Percentiles rank a stretch among this genome's conserved stretches.
Conservation (phyloP, 2,113 vertebrate genomes). For the Pogonocichla stellata region DNA sequence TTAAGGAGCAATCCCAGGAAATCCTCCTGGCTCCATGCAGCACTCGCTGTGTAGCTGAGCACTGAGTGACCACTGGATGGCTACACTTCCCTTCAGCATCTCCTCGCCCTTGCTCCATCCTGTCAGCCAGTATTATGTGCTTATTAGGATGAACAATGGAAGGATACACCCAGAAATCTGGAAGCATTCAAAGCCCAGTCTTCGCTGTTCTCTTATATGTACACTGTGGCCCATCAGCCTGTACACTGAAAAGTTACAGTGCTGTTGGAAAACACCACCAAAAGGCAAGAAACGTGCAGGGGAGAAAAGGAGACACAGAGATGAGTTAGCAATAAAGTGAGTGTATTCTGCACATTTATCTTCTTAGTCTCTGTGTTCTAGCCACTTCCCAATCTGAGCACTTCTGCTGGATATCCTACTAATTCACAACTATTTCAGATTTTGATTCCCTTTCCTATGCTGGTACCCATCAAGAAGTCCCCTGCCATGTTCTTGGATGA, state of each 20-base stretch:
- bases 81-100: slow-evolving; percentile 52
- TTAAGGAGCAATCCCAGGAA: background rate
- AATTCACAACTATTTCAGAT: background rate
- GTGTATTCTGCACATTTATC: slow-evolving; percentile 1
- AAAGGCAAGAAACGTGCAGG: background rate
- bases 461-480: background rate
- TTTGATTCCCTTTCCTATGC: background rate
- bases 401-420: background rate
- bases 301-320: background rate
- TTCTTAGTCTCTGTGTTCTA: background rate
- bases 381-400: background rate
- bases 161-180: slow-evolving; percentile 47
- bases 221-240: background rate
- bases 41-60: background rate
- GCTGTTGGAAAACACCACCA: slow-evolving; percentile 11
- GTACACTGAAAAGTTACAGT: background rate
- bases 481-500: background rate
- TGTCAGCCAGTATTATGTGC: background rate
- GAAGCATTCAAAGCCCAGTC: slow-evolving; percentile 18
- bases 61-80: slow-evolving; percentile 60
- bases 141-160: slow-evolving; percentile 4
- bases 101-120: background rate
- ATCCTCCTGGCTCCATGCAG: background rate
- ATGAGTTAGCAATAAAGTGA: background rate
- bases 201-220: background rate